Evolutionary conservation across 2,888 invertebrate genomes (phyloP), one percentile per base, ranked within the genome.

Genomic region (Patella pellucida): DNA sequence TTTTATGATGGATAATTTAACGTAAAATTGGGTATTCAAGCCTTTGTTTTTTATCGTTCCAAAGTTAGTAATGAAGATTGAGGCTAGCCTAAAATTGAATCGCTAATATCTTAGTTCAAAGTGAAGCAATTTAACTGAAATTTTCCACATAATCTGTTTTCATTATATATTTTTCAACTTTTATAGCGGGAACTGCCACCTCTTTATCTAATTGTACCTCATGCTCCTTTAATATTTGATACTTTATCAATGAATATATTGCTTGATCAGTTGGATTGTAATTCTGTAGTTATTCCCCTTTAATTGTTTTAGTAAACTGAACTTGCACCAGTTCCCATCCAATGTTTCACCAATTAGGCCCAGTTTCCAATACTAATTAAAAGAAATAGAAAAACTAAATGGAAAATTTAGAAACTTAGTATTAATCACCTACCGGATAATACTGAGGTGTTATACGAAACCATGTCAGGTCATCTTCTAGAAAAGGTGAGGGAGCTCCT

Each of bases 361-460:
- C 41, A 41, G 41, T 41, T 41, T 41, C 9, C 41, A 41, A 41
- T 41, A 41, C 41, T 41, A 7, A 23, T 14, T 19, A 69, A 41
- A 31, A 69, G 19, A 51, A 5, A 31, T 15, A 70, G 15, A 70
- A 15, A 70, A 15, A 31, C n/a, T 50, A 12, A 31, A 19, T 16
- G 11, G 5, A 51, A 31, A 27, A 71, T 19, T 52, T 51, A 71
- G 52, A n/a, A 41, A 56, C 56, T 50, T 16, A 67, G 16, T 5
- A n/a, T 52, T 52, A 41, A 54, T 4, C 1, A 81, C 84, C 80
- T 83, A 87, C 88, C 51, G 85, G 85, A 81, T 86, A 88, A 78
- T 83, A 84, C n/a, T 78, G 69, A 23, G 83, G 83, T 12, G 76
- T 75, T 23, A 86, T 79, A n/a, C 82, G 80, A 78, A 86, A 87